Percentiles rank a stretch among this genome's conserved stretches.
Evolutionary conservation across 1,140 invertebrate genomes (phyloP).

Genomic region (Aphidius ervi): DNA sequence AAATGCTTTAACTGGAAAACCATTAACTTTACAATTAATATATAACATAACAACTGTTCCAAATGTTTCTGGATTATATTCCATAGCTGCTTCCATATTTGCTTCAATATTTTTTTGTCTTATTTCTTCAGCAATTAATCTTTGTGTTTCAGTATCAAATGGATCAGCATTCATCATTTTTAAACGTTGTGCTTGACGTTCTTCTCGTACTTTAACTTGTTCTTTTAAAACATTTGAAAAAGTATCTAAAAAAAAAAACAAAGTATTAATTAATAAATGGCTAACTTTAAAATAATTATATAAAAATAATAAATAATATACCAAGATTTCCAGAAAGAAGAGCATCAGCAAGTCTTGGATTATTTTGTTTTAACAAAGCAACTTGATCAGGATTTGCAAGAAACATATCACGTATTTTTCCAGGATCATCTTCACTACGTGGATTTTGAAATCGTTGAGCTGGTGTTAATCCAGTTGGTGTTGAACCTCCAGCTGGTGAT

Average conservation of each 20-base stretch:
- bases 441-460: slow-evolving; percentile 45
- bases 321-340: slow-evolving; percentile 77
- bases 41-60: slow-evolving; percentile 97
- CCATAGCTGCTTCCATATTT: slow-evolving; percentile 98
- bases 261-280: neutral
- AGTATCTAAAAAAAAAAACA: slow-evolving; percentile 56
- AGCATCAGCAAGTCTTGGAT: slow-evolving; percentile 87
- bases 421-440: slow-evolving; percentile 77
- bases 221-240: slow-evolving; percentile 80
- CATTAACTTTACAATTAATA: slow-evolving; percentile 94
- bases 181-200: slow-evolving; percentile 76
- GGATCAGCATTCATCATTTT: slow-evolving; percentile 90
- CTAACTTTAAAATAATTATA: neutral
- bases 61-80: slow-evolving; percentile 96
- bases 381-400: slow-evolving; percentile 89
- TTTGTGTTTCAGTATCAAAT: slow-evolving; percentile 91
- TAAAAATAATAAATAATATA: slow-evolving; percentile 35
- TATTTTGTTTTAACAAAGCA: slow-evolving; percentile 88
- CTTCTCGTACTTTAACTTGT: slow-evolving; percentile 72
- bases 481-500: too few species aligned
- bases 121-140: slow-evolving; percentile 93
- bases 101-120: slow-evolving; percentile 94
- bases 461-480: slow-evolving; percentile 23
- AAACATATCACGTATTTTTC: slow-evolving; percentile 84
- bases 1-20: slow-evolving; percentile 93